Evolutionary conservation across 2,888 invertebrate genomes (phyloP).

Genomic region (Cactoblastis cactorum): DNA sequence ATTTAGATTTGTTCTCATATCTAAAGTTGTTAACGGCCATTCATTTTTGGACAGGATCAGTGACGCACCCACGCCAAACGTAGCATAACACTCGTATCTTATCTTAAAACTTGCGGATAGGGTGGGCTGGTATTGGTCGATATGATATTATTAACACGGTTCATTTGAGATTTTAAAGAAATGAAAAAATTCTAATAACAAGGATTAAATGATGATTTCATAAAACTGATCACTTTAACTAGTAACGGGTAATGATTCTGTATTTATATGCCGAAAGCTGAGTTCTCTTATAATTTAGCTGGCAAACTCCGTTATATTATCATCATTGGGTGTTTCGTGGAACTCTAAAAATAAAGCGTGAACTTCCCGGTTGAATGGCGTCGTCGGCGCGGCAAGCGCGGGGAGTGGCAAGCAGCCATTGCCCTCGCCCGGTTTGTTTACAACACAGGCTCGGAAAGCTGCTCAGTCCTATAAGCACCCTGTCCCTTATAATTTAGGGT

Average conservation of each 20-base stretch:
- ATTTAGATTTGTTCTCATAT: constrained; percentile 24
- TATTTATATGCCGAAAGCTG: background rate
- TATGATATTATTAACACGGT: constrained; percentile 19
- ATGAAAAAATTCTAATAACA: no score
- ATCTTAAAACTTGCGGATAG: constrained; percentile 20
- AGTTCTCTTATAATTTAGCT: constrained; percentile 10
- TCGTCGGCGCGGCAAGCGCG: constrained; percentile 55
- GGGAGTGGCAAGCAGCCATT: constrained; percentile 74
- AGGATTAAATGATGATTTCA: no score
- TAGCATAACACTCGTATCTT: no score
- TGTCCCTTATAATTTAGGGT: constrained; percentile 48
- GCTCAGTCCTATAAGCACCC: constrained; percentile 52
- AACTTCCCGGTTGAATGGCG: constrained; percentile 80
- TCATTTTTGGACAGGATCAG: background rate
- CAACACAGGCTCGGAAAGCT: constrained; percentile 51
- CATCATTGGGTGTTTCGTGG: constrained; percentile 52
- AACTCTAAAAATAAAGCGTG: constrained; percentile 75
- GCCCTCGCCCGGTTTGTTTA: constrained; percentile 78
- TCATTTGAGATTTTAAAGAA: no score
- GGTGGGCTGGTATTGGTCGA: constrained; percentile 19
- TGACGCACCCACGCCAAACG: constrained; percentile 21
- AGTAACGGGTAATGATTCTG: no score
- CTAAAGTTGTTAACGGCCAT: constrained; percentile 8
- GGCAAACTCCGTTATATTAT: constrained; percentile 29
- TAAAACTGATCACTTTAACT: no score